Base-by-base conservation (phyloP, 2,797 vertebrate genomes). In the Clamator glandarius region DNA sequence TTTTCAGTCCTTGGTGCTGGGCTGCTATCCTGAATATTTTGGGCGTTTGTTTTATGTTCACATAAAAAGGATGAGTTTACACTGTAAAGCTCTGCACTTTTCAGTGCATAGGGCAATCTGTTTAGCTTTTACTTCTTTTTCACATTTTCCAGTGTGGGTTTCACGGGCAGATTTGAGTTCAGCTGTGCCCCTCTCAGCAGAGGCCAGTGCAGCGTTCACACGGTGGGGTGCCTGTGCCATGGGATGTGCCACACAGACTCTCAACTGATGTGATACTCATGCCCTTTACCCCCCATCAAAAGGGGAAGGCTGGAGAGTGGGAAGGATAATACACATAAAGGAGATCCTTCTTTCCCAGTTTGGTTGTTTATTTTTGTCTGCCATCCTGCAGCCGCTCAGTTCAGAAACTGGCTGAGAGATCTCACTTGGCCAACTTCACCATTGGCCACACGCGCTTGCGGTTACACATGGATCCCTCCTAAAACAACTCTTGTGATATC, bases 151-250 rank as follows among this genome's bases (percentile, higher is more conserved):
- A 42, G 42, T 18, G 29, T 67, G 79, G 72, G 19, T 80, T 87
- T 79, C 28, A 52, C 62, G 70, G 59, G 35, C 55, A 44, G 39
- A 21, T 28, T 66, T 29, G 44, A 51, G 11, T 7, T 69, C 36
- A 44, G 63, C 68, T 52, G 44, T 59, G 44, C 31, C 61, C 52
- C n/a, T 73, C 25, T 55, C 29, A 23, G 80, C 55, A 44, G 28
- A n/a, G 70, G 76, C 51, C 29, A 21, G 29, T 1, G 33, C 51
- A n/a, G 20, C 5, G 2, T 50, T 58, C 42, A 13, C 29, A 2
- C 8, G 3, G 5, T 26, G 73, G 76, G 64, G 12, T 50, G 72
- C 42, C 14, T 10, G 0, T 12, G 46, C 7, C 4, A 1, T 0
- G 8, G 63, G 41, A 16, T 28, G 12, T 14, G 44, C 39, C 57